Evolutionary conservation across 2,113 vertebrate genomes (phyloP).

Genomic region (Prunella himalayana): DNA sequence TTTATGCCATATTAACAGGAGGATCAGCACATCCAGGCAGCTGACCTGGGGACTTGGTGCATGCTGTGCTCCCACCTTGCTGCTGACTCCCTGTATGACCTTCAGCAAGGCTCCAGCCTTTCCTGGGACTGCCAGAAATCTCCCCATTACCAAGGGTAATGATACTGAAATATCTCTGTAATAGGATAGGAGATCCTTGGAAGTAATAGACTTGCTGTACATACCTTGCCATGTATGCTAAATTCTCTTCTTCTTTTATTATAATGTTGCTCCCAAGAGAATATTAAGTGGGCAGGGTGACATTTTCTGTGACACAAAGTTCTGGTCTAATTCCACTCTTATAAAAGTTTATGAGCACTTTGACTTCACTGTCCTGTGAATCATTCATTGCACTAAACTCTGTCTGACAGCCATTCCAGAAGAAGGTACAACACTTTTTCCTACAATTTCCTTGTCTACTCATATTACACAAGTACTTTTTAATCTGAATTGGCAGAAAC

Average conservation of each 20-base stretch:
- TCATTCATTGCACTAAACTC: neutral
- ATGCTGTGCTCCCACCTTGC: neutral
- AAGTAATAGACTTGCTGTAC: neutral
- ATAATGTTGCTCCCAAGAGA: neutral
- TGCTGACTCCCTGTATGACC: neutral
- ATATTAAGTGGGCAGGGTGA: neutral
- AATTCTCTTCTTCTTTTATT: neutral
- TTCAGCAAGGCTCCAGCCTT: neutral
- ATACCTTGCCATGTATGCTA: neutral
- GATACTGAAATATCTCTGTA: neutral
- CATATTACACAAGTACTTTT: neutral
- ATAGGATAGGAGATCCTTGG: neutral
- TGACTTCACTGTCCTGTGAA: neutral
- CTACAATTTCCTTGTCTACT: neutral
- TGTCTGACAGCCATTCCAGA: neutral
- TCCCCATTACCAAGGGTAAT: neutral
- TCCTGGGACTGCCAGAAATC: neutral
- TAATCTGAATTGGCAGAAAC: neutral
- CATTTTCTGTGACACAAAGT: neutral
- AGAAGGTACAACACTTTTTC: neutral
- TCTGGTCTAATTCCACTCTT: neutral
- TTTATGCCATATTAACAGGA: neutral
- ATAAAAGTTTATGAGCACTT: constrained; percentile 38
- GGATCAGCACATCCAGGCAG: neutral
- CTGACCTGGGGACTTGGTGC: neutral